phyloP scores from a whole-genome alignment of 2,797 vertebrate genomes.

The Garrulus glandarius region DNA sequence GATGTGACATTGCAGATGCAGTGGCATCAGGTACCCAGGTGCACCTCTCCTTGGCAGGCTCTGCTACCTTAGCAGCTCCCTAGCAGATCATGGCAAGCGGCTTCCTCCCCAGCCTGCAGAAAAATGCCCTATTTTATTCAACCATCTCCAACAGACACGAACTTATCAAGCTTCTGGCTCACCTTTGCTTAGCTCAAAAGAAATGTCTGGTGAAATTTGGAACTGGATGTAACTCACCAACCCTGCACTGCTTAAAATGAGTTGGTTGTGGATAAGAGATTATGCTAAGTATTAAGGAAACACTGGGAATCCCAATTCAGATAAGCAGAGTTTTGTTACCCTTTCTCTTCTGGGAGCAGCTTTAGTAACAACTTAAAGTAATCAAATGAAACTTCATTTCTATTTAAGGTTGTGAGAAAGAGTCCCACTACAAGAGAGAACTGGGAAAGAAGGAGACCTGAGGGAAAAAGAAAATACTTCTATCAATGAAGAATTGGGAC shows the following conservation, averaged over 20 bases:
- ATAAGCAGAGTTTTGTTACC: not conserved
- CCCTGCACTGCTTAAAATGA: not conserved
- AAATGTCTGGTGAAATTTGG: not conserved
- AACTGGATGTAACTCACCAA: not conserved
- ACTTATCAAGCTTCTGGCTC: fast-evolving
- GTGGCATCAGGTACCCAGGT: not conserved
- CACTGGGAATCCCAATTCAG: not conserved
- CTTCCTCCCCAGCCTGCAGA: not conserved
- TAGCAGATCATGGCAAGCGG: fast-evolving
- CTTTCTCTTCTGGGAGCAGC: not conserved
- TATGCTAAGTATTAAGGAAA: not conserved
- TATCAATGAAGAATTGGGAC: not conserved
- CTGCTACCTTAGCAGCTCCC: not conserved
- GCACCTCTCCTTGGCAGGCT: not conserved
- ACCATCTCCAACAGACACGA: not conserved
- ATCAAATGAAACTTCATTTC: not conserved
- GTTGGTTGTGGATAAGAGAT: not conserved
- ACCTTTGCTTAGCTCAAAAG: not conserved
- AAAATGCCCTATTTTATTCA: not conserved
- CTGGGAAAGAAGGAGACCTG: not conserved
- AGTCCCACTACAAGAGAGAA: not conserved
- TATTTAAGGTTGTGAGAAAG: not conserved
- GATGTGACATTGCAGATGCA: not conserved
- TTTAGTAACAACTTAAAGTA: not conserved
- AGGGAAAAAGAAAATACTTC: not conserved